Percentiles rank a stretch among this genome's conserved stretches.
Conservation (phyloP, 2,888 invertebrate genomes). For the Rhopalosiphum nymphaeae region DNA sequence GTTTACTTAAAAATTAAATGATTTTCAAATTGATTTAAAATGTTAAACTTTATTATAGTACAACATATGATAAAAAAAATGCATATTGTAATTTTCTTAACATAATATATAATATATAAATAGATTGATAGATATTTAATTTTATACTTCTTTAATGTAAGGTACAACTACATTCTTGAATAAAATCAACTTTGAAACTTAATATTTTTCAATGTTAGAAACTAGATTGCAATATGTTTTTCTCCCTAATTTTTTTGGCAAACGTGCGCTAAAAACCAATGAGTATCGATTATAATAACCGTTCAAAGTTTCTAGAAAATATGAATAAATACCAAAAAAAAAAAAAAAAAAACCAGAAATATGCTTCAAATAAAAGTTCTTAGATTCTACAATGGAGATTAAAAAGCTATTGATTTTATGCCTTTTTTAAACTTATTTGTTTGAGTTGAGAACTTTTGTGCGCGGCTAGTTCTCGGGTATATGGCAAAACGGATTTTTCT, state of each 20-base stretch:
- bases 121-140: neutral
- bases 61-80: neutral
- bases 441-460: slow-evolving; percentile 44
- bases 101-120: neutral
- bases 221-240: neutral
- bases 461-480: neutral
- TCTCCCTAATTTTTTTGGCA: neutral
- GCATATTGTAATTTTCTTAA: neutral
- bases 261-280: neutral
- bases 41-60: neutral
- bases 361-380: slow-evolving; percentile 52
- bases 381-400: slow-evolving; percentile 40
- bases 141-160: neutral
- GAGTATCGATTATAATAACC: neutral
- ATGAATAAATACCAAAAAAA: slow-evolving; percentile 4
- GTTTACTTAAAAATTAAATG: neutral
- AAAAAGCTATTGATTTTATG: slow-evolving; percentile 52
- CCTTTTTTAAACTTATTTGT: slow-evolving; percentile 51
- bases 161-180: neutral
- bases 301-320: slow-evolving; percentile 25
- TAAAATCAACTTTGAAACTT: slow-evolving; percentile 17
- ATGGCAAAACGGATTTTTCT: slow-evolving; percentile 27
- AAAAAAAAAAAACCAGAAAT: slow-evolving; percentile 21
- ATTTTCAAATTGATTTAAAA: neutral
- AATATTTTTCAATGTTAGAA: neutral